Evolutionary conservation across 2,113 vertebrate species (phyloP).

Genomic region (Scalopus aquaticus): DNA sequence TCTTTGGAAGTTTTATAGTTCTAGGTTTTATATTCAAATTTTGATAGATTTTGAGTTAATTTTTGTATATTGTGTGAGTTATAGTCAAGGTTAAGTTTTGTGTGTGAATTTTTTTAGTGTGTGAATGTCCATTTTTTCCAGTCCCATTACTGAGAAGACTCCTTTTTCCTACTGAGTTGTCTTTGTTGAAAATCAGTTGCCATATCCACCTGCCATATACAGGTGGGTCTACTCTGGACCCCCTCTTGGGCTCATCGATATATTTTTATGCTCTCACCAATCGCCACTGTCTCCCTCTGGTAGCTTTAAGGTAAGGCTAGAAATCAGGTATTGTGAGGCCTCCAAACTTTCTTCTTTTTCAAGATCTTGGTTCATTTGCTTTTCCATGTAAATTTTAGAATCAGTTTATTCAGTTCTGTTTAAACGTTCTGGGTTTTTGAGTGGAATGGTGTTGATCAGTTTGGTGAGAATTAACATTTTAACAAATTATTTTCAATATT

Average conservation of each 20-base stretch:
- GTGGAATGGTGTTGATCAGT: background rate
- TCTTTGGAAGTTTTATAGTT: background rate
- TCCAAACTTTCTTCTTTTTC: background rate
- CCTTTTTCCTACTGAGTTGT: background rate
- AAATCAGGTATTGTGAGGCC: background rate
- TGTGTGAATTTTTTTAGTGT: background rate
- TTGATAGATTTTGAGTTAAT: conserved; percentile 12
- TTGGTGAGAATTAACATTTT: background rate
- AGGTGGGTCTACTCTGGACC: background rate
- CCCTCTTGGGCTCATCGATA: background rate
- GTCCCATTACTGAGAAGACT: background rate
- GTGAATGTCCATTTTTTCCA: background rate
- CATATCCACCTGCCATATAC: too few species aligned
- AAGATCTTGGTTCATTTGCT: background rate
- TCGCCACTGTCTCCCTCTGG: background rate
- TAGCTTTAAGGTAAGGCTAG: conserved; percentile 4
- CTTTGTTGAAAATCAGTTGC: background rate
- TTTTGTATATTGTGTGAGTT: background rate
- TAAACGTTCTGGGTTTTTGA: background rate
- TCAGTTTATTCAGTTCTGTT: background rate
- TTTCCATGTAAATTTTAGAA: background rate
- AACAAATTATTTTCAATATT: conserved; percentile 5
- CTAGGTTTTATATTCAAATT: background rate
- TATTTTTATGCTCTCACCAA: background rate
- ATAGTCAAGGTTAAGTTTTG: background rate